Evolutionary conservation across 2,113 vertebrate genomes (phyloP).

Genomic region (Macquaria ambigua): DNA sequence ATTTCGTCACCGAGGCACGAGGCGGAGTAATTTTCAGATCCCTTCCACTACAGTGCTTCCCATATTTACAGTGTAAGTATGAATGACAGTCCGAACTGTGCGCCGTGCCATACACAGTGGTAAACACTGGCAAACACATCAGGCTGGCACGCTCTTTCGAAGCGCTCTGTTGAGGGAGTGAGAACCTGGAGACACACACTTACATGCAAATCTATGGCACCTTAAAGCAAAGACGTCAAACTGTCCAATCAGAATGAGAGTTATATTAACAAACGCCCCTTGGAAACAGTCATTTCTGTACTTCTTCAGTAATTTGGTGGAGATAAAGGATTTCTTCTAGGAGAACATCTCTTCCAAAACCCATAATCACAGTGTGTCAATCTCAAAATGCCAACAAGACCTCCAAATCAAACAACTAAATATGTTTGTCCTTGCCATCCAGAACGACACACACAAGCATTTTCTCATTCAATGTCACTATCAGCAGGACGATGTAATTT

Average conservation of each 20-base stretch:
- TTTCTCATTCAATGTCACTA: not conserved
- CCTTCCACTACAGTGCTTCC: slow-evolving; percentile 77
- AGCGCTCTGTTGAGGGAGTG: slow-evolving; percentile 20
- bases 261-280: too few relatives aligned
- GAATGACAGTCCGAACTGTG: slow-evolving; percentile 74
- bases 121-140: slow-evolving; percentile 69
- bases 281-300: too few relatives aligned
- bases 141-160: slow-evolving; percentile 25
- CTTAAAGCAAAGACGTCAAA: too few relatives aligned
- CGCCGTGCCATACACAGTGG: slow-evolving; percentile 49
- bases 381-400: not conserved
- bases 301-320: too few relatives aligned
- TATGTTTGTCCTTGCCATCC: not conserved
- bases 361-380: not conserved
- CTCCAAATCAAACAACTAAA: too few relatives aligned
- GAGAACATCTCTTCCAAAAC: not conserved
- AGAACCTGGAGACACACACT: not conserved
- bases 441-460: too few relatives aligned
- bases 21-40: slow-evolving; percentile 81
- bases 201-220: not conserved
- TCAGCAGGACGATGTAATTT: not conserved
- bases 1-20: slow-evolving; percentile 80
- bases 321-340: too few relatives aligned
- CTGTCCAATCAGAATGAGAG: too few relatives aligned
- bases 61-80: slow-evolving; percentile 81